Conservation (phyloP, 2,113 vertebrate genomes). For the Clarias gariepinus region DNA sequence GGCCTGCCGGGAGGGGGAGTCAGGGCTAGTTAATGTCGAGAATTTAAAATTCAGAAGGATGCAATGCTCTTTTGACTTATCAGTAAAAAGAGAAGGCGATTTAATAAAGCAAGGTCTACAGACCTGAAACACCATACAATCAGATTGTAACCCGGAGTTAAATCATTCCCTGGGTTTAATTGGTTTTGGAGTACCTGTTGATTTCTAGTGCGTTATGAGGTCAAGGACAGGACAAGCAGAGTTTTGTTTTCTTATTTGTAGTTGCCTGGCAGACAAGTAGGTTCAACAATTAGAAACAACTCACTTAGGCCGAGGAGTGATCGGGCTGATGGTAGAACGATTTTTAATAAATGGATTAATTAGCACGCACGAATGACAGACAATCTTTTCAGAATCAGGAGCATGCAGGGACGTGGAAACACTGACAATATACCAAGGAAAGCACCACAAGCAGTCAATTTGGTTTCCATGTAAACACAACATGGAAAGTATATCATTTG, state of each 20-base stretch:
- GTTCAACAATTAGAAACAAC: not conserved
- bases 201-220: not conserved
- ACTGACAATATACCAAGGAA: not conserved
- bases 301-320: not conserved
- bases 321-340: constrained; percentile 2
- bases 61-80: not conserved
- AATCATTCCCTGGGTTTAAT: not conserved
- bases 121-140: too few species aligned
- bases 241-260: not conserved
- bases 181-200: not conserved
- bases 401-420: constrained; percentile 10
- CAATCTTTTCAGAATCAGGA: not conserved
- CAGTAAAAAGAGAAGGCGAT: not conserved
- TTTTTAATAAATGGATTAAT: constrained; percentile 16
- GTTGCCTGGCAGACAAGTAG: not conserved
- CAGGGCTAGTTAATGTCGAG: not conserved
- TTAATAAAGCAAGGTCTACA: not conserved
- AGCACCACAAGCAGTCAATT: constrained; percentile 3
- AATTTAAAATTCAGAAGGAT: not conserved
- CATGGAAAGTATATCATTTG: not conserved
- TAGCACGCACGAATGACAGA: constrained; percentile 13
- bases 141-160: too few species aligned
- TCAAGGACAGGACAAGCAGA: not conserved
- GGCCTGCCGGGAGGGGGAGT: constrained; percentile 30
- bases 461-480: constrained; percentile 7